Conservation (phyloP, 2,113 vertebrate genomes). For the Arothron firmamentum region DNA sequence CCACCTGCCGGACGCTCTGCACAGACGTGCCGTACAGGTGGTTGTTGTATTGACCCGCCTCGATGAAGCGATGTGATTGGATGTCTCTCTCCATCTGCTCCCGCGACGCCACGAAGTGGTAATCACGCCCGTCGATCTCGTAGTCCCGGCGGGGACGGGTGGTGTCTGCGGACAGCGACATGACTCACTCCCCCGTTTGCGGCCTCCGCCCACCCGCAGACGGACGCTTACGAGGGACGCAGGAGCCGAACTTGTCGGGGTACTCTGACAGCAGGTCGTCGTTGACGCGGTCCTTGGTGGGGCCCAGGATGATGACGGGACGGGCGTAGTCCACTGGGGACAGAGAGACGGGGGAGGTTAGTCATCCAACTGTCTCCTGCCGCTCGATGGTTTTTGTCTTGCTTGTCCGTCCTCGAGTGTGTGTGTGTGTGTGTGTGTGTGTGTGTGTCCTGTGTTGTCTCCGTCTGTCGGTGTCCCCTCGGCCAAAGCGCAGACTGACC, state of each 20-base stretch:
- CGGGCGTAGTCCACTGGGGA: slow-evolving; percentile 82
- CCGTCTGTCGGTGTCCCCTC: not conserved
- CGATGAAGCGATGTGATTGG: slow-evolving; percentile 87
- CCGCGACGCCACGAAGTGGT: slow-evolving; percentile 88
- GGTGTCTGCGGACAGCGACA: slow-evolving; percentile 72
- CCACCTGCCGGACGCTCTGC: slow-evolving; percentile 85
- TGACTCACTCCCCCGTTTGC: slow-evolving; percentile 6
- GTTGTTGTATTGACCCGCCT: slow-evolving; percentile 86
- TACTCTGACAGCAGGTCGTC: slow-evolving; percentile 86
- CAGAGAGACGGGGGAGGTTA: slow-evolving; percentile 1
- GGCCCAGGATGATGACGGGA: slow-evolving; percentile 85
- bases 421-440: too few relatives aligned
- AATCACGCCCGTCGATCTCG: slow-evolving; percentile 87
- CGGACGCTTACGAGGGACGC: slow-evolving; percentile 80
- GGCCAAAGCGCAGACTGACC: slow-evolving; percentile 57
- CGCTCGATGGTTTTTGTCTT: not conserved
- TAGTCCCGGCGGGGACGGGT: slow-evolving; percentile 87
- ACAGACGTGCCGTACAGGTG: slow-evolving; percentile 88
- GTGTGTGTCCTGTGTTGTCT: not conserved
- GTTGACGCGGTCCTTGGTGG: slow-evolving; percentile 85
- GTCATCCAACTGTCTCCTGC: not conserved
- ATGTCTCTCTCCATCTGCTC: slow-evolving; percentile 94
- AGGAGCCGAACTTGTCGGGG: slow-evolving; percentile 86
- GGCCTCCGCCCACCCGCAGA: not conserved
- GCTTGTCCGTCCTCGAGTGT: too few relatives aligned